phyloP scores from a whole-genome alignment of 2,113 vertebrate species.

The Numida meleagris region DNA sequence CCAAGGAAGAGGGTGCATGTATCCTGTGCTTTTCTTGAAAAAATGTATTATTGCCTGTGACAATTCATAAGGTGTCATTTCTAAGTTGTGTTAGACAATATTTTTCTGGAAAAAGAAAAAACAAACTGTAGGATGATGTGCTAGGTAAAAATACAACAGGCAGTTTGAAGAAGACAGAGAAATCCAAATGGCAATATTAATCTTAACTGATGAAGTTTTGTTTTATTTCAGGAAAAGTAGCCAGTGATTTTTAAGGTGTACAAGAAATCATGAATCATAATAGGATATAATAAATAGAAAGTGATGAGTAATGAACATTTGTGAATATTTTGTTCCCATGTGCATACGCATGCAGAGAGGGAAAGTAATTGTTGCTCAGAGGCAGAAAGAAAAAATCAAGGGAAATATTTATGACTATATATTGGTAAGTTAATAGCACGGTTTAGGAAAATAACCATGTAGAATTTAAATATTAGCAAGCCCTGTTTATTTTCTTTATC shows the following conservation, averaged over 20 bases:
- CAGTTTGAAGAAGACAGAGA: conserved; percentile 26
- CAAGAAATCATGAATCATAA: neutral
- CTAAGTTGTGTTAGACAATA: neutral
- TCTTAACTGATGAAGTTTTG: neutral
- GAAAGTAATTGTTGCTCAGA: neutral
- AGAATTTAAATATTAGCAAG: neutral
- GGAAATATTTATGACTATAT: neutral
- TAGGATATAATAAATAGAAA: neutral
- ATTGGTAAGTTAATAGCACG: neutral
- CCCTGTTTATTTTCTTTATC: neutral
- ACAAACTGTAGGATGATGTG: neutral
- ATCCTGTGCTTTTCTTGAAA: conserved; percentile 12
- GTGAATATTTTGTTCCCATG: neutral
- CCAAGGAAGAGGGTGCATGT: neutral
- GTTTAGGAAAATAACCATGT: neutral
- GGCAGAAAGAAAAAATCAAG: neutral
- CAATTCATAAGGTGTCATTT: neutral
- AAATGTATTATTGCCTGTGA: neutral
- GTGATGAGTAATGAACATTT: neutral
- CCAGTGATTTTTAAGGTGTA: neutral
- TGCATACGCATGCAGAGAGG: neutral
- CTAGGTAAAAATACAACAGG: neutral
- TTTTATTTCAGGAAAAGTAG: neutral
- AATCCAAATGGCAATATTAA: neutral
- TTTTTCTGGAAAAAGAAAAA: conserved; percentile 15